Conservation (phyloP, 35 echinoderm and acorn worm genomes). For the Heliocidaris erythrogramma region DNA sequence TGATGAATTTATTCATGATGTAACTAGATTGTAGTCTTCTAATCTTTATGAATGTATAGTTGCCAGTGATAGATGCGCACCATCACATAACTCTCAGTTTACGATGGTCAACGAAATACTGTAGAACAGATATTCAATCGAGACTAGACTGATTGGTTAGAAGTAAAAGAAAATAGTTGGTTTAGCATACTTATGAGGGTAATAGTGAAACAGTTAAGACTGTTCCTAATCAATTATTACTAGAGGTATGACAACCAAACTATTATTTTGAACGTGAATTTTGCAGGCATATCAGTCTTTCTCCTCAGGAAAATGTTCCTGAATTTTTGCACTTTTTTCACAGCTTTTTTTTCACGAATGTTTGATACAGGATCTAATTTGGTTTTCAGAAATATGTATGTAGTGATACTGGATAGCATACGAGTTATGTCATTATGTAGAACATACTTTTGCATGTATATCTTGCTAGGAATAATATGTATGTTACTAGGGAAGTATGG, state of each 20-base stretch:
- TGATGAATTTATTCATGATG: neutral
- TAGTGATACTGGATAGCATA: neutral
- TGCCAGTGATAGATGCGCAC: neutral
- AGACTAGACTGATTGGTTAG: neutral
- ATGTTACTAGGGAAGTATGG: slow-evolving; percentile 8
- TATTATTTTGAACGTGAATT: neutral
- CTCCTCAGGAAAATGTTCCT: neutral
- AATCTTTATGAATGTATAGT: neutral
- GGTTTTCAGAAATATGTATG: slow-evolving; percentile 25
- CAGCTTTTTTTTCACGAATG: neutral
- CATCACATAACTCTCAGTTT: neutral
- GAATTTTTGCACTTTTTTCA: neutral
- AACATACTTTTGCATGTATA: slow-evolving; percentile 22
- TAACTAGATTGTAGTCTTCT: neutral
- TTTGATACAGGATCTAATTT: neutral
- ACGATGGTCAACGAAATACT: neutral
- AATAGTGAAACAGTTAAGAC: neutral
- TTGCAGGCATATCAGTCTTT: neutral
- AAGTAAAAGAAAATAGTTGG: neutral
- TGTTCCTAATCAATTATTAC: neutral
- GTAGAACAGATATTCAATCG: neutral
- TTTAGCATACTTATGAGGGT: slow-evolving; percentile 19
- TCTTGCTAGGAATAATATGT: slow-evolving; percentile 17
- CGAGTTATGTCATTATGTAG: slow-evolving; percentile 23
- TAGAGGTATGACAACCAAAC: neutral